phyloP scores from a whole-genome alignment of 2,113 vertebrate genomes.

The Sylvilagus bachmani region DNA sequence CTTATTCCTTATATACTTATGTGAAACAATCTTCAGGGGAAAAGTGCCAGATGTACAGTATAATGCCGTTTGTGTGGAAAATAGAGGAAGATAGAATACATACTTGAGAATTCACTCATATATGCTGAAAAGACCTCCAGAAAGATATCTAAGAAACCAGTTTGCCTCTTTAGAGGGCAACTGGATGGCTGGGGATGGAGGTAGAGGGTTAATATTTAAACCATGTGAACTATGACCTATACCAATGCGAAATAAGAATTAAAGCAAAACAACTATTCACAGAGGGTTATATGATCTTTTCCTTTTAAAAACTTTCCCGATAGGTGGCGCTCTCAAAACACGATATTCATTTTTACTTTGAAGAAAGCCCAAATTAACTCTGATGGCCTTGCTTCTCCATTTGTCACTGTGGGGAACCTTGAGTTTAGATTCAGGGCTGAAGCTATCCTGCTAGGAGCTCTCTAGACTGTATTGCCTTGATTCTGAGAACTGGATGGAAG shows the following conservation, averaged over 20 bases:
- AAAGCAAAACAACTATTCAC: slow-evolving; percentile 5
- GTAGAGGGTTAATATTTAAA: neutral
- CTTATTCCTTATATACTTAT: slow-evolving; percentile 5
- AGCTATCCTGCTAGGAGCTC: neutral
- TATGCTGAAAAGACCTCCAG: neutral
- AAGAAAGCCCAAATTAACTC: slow-evolving; percentile 10
- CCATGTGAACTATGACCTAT: slow-evolving; percentile 37
- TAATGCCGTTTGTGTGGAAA: slow-evolving; percentile 13
- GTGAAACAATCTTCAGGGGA: neutral
- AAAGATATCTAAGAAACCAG: neutral
- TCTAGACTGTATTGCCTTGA: slow-evolving; percentile 39
- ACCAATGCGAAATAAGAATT: slow-evolving; percentile 4
- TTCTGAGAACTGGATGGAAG: slow-evolving; percentile 28
- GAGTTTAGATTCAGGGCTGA: neutral
- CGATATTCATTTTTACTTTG: slow-evolving; percentile 8
- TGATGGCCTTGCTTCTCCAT: neutral
- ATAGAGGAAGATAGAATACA: neutral
- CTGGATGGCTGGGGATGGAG: neutral
- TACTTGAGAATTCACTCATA: slow-evolving; percentile 28
- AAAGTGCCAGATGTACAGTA: neutral
- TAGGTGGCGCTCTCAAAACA: slow-evolving; percentile 62
- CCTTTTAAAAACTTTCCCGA: slow-evolving; percentile 34
- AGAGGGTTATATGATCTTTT: neutral
- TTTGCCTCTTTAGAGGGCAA: slow-evolving; percentile 17
- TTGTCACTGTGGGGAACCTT: neutral